Base-by-base conservation (phyloP, 1,140 invertebrate species). In the Lordiphosa clarofinis region DNA sequence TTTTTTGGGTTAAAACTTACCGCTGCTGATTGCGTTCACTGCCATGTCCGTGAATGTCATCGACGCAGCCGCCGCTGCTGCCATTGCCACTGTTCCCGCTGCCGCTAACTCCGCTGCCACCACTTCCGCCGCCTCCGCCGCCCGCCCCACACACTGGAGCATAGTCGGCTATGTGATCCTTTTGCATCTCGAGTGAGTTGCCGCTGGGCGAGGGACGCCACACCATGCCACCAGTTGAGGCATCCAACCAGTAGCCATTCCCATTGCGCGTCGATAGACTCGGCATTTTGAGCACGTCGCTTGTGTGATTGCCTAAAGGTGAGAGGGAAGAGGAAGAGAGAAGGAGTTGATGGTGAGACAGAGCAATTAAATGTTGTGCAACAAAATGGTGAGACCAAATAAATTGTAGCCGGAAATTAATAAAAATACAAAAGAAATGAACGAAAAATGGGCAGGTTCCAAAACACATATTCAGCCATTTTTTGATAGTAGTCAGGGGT, bases 91-190 rank as follows among this genome's bases (percentile, higher is more conserved):
- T 36, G 56, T 38, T 44, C 9, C 33, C 33, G 11, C 42, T 36
- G 28, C 40, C 36, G 56, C 56, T 64, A 24, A 46, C 46, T 46
- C 66, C 61, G 15, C 62, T 58, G 36, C 55, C 57, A 48, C 53
- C 64, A 48, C 55, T 54, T 64, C 84, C 68, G 13, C 57, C 38
- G 44, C 61, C 71, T 28, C 47, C 56, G 21, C 19, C 19, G 57
- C 62, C 48, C 46, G 81, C 75, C 60, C 70, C 73, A 56, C 87
- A 89, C n/a, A 89, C 88, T 8, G 88, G 87, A 4, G 87, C 87
- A 62, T 89, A 89, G 82, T 89, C 88, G 42, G 82, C 87, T 10
- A 89, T 89, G 66, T 88, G 88, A 86, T 89, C 88, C 71, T 89
- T 89, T 69, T 89, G 84, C 79, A 88, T 79, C 70, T 88, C 86